These are phyloP conservation scores for Phylloscopus trochiloides DNA, from an alignment of 2,113 vertebrate species.

Conservation along the genomic window DNA sequence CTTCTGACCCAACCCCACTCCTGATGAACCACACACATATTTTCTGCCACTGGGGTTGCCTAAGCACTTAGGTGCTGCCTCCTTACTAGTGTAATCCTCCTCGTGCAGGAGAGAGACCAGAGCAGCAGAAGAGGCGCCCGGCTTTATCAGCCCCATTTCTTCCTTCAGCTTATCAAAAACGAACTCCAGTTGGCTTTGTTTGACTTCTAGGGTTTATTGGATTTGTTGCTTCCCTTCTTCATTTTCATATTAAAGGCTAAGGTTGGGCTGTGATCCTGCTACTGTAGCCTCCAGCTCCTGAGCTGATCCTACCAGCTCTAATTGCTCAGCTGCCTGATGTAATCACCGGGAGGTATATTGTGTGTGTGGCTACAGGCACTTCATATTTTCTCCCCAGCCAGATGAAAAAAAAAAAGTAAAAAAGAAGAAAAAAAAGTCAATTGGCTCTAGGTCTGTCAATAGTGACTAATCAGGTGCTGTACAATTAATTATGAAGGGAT, in stretches of 20 bases:
- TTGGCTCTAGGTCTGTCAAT: conserved; percentile 61
- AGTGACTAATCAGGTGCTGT: conserved; percentile 63
- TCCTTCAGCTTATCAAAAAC: background rate
- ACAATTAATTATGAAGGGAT: conserved; percentile 64
- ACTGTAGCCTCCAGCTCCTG: conserved; percentile 18
- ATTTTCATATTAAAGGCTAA: conserved; percentile 58
- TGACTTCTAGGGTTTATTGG: conserved; percentile 19
- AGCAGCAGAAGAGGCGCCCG: accelerated
- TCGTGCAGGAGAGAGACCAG: background rate
- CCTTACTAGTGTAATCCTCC: background rate
- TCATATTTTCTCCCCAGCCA: conserved; percentile 24
- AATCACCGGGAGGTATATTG: background rate
- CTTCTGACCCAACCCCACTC: background rate
- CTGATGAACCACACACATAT: background rate
- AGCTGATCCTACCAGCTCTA: background rate
- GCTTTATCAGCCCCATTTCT: background rate
- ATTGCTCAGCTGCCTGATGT: conserved; percentile 52
- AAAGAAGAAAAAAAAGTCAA: background rate
- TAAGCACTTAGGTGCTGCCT: background rate
- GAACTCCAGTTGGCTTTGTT: conserved; percentile 36
- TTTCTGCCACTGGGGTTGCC: background rate
- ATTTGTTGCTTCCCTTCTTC: conserved; percentile 44
- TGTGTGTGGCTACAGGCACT: conserved; percentile 4
- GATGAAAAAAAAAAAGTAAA: background rate
- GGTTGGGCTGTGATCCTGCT: conserved; percentile 16